These are phyloP conservation scores for Pararge aegeria DNA, from an alignment of 1,140 invertebrate species.

Conservation along the genomic window DNA sequence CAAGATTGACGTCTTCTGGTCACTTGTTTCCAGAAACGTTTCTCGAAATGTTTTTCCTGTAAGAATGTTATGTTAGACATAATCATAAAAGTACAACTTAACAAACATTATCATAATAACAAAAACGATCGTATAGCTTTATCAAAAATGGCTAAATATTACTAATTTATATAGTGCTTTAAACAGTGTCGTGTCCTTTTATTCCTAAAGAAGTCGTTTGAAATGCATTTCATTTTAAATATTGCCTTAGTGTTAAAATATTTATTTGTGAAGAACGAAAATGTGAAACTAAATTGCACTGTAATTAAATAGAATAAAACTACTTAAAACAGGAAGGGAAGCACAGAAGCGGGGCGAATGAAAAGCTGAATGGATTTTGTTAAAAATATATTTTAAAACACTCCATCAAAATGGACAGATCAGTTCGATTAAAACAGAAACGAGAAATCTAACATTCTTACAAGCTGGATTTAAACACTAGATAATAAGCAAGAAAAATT, in stretches of 20 bases:
- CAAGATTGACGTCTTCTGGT: slow-evolving; percentile 71
- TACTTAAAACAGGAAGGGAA: slow-evolving; percentile 35
- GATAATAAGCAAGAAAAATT: slow-evolving; percentile 36
- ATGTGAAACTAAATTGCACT: slow-evolving; percentile 13
- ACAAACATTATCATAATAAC: not conserved
- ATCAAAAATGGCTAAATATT: too few relatives aligned
- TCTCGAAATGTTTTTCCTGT: slow-evolving; percentile 74
- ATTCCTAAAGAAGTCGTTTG: not conserved
- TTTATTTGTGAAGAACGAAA: not conserved
- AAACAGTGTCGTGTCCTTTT: not conserved
- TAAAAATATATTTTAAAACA: slow-evolving; percentile 76
- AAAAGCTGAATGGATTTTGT: slow-evolving; percentile 68
- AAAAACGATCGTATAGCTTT: too few relatives aligned
- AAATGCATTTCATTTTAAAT: not conserved
- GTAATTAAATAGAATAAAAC: slow-evolving; percentile 1
- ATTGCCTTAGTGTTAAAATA: not conserved
- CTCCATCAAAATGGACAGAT: slow-evolving; percentile 72
- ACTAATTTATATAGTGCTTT: not conserved
- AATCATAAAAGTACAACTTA: not conserved
- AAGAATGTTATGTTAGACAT: slow-evolving; percentile 41
- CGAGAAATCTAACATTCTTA: slow-evolving; percentile 36
- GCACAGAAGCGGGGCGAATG: slow-evolving; percentile 60
- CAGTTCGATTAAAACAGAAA: slow-evolving; percentile 52
- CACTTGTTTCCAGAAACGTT: slow-evolving; percentile 77
- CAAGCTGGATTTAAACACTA: slow-evolving; percentile 71